Base-by-base conservation (phyloP, 2,888 invertebrate species). In the Carterocephalus palaemon region DNA sequence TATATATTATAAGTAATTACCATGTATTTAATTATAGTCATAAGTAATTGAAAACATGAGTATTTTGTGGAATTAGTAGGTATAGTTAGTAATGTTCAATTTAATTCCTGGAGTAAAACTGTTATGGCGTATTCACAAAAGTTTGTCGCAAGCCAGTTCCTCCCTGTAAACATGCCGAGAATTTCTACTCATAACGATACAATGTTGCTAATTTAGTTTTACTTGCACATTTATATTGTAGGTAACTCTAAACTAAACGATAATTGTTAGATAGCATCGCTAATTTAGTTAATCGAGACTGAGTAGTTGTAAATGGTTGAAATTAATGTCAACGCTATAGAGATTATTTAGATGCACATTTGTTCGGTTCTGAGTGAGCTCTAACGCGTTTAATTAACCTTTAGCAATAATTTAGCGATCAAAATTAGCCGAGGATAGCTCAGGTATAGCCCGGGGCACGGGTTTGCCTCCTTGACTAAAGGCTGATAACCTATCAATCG, bases 141-240 rank as follows among this genome's bases (percentile, higher is more conserved):
- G n/a, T n/a, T n/a, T n/a, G n/a, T n/a, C n/a, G n/a, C n/a, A n/a
- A n/a, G n/a, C n/a, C n/a, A n/a, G n/a, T 24, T 24, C 10, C 10
- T 10, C 24, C 10, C 5, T 24, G 5, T 10, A 24, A 12, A 3
- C 12, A 32, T 17, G 19, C 8, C 15, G 8, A 38, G 20, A 38
- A 29, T 38, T 19, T 29, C 13, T 9, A 29, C 8, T 4, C n/a
- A 8, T 12, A 28, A 12, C 7, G 20, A 41, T 23, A 52, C 47
- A 49, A 52, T 47, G 42, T 49, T 47, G 47, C 17, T 19, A 38
- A 38, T 19, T 38, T 19, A 4, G 12, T 24, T 23, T 24, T 24
- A 16, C 8, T 28, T 32, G 38, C 5, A 12, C 8, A 26, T 38
- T 38, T 28, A 15, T 17, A 38, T 17, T 17, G 17, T 28, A 19